Conservation (phyloP, 2,797 vertebrate genomes). For the Bradypodion ventrale region DNA sequence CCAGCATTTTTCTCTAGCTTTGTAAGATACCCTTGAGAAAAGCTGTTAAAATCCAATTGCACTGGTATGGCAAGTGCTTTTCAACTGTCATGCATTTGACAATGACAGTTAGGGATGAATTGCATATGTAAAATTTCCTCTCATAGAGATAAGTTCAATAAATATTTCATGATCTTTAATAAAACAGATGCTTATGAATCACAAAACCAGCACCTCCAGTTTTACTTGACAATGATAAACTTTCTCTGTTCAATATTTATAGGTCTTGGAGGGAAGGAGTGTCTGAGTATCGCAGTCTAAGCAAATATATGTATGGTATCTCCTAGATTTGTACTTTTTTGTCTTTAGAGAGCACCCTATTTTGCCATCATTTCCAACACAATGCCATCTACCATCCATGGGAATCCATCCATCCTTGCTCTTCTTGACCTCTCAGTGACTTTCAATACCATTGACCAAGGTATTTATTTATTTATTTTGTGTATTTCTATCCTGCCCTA, state of each 20-base stretch:
- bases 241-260: slow-evolving; percentile 18
- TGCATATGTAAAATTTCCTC: slow-evolving; percentile 40
- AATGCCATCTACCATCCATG: not conserved
- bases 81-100: slow-evolving; percentile 32
- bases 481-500: no score
- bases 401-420: no score
- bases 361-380: not conserved
- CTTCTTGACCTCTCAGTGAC: no score
- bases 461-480: no score
- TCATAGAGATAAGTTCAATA: slow-evolving; percentile 27
- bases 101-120: slow-evolving; percentile 20
- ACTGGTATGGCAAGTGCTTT: not conserved
- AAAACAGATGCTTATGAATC: slow-evolving; percentile 29
- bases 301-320: not conserved
- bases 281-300: not conserved
- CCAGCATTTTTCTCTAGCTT: not conserved
- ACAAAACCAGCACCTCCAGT: slow-evolving; percentile 14
- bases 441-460: no score
- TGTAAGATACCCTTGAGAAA: not conserved
- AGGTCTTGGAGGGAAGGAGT: not conserved
- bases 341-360: not conserved
- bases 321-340: not conserved
- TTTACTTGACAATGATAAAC: slow-evolving; percentile 17
- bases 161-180: slow-evolving; percentile 46
- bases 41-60: no score